phyloP scores from a whole-genome alignment of 2,888 invertebrate species.

The Sarcophaga variegata region DNA sequence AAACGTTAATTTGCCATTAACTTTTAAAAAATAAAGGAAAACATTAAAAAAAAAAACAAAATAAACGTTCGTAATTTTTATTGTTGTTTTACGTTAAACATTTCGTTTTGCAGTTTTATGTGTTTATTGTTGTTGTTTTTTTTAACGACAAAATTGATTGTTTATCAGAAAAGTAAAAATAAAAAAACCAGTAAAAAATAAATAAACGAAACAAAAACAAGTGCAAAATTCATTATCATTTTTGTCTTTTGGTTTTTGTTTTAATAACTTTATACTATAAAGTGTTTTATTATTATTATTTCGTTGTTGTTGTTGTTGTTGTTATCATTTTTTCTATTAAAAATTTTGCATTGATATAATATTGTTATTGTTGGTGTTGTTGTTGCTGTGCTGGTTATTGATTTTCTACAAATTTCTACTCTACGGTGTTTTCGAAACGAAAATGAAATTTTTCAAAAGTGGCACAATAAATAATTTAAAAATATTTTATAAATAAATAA shows the following conservation, averaged over 20 bases:
- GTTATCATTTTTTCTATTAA: no score
- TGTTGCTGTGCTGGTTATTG: neutral
- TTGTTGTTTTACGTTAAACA: no score
- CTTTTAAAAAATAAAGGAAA: neutral
- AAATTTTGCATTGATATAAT: slow-evolving; percentile 47
- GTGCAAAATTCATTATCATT: slow-evolving; percentile 64
- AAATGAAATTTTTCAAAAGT: no score
- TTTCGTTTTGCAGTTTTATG: neutral
- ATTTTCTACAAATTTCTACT: neutral
- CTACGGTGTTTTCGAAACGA: no score
- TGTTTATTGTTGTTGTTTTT: slow-evolving; percentile 18
- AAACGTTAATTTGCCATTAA: slow-evolving; percentile 7
- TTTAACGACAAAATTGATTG: slow-evolving; percentile 39
- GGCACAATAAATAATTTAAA: no score
- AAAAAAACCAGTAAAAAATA: slow-evolving; percentile 29
- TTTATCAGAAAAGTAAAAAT: neutral
- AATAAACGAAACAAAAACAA: slow-evolving; percentile 24
- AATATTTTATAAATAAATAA: no score
- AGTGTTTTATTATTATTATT: slow-evolving; percentile 47
- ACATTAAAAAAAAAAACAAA: slow-evolving; percentile 24
- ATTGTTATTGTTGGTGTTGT: neutral
- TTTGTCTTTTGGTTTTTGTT: slow-evolving; percentile 1
- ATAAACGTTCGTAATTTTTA: slow-evolving; percentile 32
- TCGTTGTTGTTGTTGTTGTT: neutral
- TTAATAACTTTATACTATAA: slow-evolving; percentile 54